Base-by-base conservation (phyloP, 2,113 vertebrate species). In the Dasyornis broadbenti region DNA sequence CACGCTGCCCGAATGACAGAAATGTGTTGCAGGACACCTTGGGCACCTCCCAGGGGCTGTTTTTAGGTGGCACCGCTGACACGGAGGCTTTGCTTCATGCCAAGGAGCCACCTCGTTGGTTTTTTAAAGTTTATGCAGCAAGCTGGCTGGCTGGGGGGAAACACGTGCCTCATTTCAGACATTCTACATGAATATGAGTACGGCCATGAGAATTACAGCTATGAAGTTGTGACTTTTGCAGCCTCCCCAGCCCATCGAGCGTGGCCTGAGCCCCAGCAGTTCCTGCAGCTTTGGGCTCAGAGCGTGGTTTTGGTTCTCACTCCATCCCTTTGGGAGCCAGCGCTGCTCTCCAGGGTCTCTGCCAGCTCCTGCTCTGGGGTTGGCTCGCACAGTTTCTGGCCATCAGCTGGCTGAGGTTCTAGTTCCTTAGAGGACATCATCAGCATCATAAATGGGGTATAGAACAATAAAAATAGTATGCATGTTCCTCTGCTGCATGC, bases 121-220 rank as follows among this genome's bases (percentile, higher is more conserved):
- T 54, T 71, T 57, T 50, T 45, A 73, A 70, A 50, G 28, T 28
- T 47, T 30, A 5, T 21, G 35, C 15, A 24, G 47, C 35, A 39
- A 47, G 68, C 7, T 7, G 49, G 7, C 33, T 56, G 8, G 3
- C 0, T 14, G 1, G 0, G 9, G 10, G 2, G 0, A 0, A 18
- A 35, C 4, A 14, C 61, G 10, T 47, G 44, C 21, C 30, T 21
- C 20, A 69, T 65, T 73, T 31, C 49, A 50, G 49, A 4, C 22
- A 9, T 83, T 53, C 15, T 40, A 1, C 1, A 0, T 26, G 30
- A 47, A 28, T 10, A 42, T 4, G 7, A 81, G 26, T 0, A 31
- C 7, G 7, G 37, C 10, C 23, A 45, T 20, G 44, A 45, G 40
- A 40, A 40, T 40, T 40, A 40, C 40, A 1, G n/a, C n/a, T n/a